Base-by-base conservation (phyloP, 2,113 vertebrate genomes). In the Lepus europaeus region DNA sequence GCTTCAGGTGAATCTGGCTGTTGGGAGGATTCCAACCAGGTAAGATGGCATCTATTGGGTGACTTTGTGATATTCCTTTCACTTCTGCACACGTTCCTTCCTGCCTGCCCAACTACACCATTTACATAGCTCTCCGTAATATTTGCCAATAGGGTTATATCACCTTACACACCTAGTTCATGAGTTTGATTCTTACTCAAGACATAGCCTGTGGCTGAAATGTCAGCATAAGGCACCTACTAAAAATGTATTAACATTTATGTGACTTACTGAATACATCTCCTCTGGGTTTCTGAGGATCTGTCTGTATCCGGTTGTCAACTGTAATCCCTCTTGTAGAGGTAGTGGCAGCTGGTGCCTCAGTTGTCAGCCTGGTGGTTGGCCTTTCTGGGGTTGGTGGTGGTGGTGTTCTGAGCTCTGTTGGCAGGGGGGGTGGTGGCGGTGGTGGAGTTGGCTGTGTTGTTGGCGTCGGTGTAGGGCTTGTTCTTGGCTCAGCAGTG, bases 211-310 rank as follows among this genome's bases (percentile, higher is more conserved):
- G 5, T 63, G 20, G n/a, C 4, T 45, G 20, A 73, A 87, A 90
- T 20, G 9, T 6, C 76, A 77, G 23, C 27, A 14, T 29, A 13
- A 59, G 29, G 4, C 29, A 29, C 17, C n/a, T 70, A 51, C 69
- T 83, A 70, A 79, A 77, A 82, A 86, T 4, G 9, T 56, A n/a
- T 12, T 25, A 68, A 4, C 56, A 33, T 6, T 7, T 73, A 31
- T 53, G 76, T 56, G 87, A 97, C 99, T 99, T 98, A 99, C 99
- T 99, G 98, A 99, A 99, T 27, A 99, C 99, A 36, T 99, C 99
- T 49, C 99, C 99, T 98, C 99, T 98, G 82, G 99, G 99, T 96
- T 99, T 99, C 98, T 98, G 99, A 17, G 99, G 98, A 51, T 99
- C 99, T 86, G 98, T 98, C 89, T 99, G 98, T 95, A 99, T 99